Percentiles rank a stretch among this genome's conserved stretches.
These are phyloP conservation scores for Rhabdophis nuchalis DNA, from an alignment of 2,797 vertebrate genomes.

Conservation along the genomic window DNA sequence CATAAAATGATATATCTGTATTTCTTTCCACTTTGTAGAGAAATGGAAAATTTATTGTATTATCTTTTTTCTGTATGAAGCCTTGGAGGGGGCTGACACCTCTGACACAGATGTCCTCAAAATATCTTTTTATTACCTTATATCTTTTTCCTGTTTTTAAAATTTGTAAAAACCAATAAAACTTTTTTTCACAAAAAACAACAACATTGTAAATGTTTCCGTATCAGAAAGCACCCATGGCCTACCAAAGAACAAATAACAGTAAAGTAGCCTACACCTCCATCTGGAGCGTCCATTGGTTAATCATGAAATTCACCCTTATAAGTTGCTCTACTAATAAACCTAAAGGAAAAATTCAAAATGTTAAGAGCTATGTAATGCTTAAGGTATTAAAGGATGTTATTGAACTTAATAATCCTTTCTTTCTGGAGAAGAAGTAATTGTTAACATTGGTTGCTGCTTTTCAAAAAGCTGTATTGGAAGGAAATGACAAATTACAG, in stretches of 20 bases:
- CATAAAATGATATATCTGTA: no score
- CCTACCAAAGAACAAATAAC: background rate
- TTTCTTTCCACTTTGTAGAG: no score
- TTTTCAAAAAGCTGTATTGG: background rate
- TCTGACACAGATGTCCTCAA: no score
- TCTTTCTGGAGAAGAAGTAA: background rate
- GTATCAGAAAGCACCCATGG: slow-evolving; percentile 16
- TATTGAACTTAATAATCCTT: background rate
- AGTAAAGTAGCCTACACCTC: background rate
- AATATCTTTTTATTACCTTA: no score
- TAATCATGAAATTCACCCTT: background rate
- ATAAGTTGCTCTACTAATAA: background rate
- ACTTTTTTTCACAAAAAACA: no score
- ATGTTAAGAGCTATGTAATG: background rate
- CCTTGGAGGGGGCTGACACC: no score
- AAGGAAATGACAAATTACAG: background rate
- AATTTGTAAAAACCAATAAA: no score
- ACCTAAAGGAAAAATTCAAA: background rate
- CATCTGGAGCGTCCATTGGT: background rate
- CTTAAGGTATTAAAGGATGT: background rate
- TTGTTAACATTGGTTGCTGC: background rate
- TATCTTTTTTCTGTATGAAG: no score
- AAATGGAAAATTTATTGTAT: no score
- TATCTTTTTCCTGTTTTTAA: no score
- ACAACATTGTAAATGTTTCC: slow-evolving; percentile 10